Percentiles rank a stretch among this genome's conserved stretches.
phyloP scores from a whole-genome alignment of 2,888 invertebrate genomes.

The Drosophila nr. perissopoda region DNA sequence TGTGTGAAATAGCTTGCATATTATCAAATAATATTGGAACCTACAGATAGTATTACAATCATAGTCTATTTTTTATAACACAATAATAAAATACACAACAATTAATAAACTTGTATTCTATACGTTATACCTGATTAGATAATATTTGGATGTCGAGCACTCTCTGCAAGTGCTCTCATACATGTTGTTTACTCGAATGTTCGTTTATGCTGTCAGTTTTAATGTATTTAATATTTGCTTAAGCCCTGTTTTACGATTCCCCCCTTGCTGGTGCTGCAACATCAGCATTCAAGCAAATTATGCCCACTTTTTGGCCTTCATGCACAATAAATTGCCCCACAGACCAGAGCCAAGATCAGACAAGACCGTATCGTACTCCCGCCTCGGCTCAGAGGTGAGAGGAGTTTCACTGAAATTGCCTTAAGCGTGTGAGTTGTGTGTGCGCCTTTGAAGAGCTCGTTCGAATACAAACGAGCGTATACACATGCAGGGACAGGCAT shows the following conservation, averaged over 20 bases:
- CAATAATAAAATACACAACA: not conserved
- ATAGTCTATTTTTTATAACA: not conserved
- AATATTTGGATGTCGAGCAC: not conserved
- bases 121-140: not conserved
- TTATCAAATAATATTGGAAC: not conserved
- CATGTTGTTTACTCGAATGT: slow-evolving; percentile 43
- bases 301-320: slow-evolving; percentile 67
- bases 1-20: not conserved
- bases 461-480: slow-evolving; percentile 12
- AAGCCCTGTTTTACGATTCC: slow-evolving; percentile 39
- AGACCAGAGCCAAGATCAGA: slow-evolving; percentile 27
- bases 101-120: not conserved
- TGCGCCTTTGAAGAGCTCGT: slow-evolving; percentile 65
- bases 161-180: not conserved
- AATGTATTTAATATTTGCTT: slow-evolving; percentile 77
- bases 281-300: slow-evolving; percentile 49
- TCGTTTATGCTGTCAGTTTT: slow-evolving; percentile 67
- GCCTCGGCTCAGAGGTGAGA: slow-evolving; percentile 32
- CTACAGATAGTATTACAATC: not conserved
- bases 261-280: not conserved
- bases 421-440: slow-evolving; percentile 57
- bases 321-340: slow-evolving; percentile 66
- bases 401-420: slow-evolving; percentile 64
- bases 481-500: not conserved
- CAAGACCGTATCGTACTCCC: slow-evolving; percentile 11